phyloP scores from a whole-genome alignment of 2,113 vertebrate genomes.

The Numenius arquata region DNA sequence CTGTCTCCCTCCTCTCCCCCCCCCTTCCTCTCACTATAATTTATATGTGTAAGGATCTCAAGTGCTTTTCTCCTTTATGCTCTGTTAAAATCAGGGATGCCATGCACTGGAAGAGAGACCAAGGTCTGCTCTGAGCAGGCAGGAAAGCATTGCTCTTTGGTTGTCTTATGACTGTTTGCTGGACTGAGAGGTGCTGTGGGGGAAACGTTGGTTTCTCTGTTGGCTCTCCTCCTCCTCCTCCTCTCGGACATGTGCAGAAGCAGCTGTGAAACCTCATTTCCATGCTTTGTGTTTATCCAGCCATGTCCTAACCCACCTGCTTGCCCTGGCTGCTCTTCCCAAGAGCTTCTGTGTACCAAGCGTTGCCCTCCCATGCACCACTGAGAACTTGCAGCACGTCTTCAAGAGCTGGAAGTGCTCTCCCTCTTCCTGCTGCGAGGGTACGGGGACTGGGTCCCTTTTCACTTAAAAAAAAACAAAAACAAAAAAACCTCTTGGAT shows the following conservation, averaged over 20 bases:
- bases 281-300: background rate
- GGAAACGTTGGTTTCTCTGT: background rate
- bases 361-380: background rate
- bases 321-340: conserved; percentile 11
- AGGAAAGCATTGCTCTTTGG: background rate
- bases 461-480: background rate
- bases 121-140: background rate
- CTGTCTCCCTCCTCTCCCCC: background rate
- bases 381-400: background rate
- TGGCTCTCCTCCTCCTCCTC: background rate
- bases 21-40: conserved; percentile 32
- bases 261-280: conserved; percentile 39
- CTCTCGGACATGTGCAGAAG: conserved; percentile 13
- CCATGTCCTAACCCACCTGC: background rate
- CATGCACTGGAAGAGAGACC: conserved; percentile 47
- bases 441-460: background rate
- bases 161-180: background rate
- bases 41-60: conserved; percentile 58
- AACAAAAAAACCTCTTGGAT: background rate
- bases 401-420: background rate
- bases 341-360: background rate
- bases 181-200: background rate
- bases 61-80: conserved; percentile 50
- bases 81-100: conserved; percentile 51
- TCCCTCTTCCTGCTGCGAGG: background rate